phyloP scores from a whole-genome alignment of 2,797 vertebrate genomes.

The Sebastiscus tertius region DNA sequence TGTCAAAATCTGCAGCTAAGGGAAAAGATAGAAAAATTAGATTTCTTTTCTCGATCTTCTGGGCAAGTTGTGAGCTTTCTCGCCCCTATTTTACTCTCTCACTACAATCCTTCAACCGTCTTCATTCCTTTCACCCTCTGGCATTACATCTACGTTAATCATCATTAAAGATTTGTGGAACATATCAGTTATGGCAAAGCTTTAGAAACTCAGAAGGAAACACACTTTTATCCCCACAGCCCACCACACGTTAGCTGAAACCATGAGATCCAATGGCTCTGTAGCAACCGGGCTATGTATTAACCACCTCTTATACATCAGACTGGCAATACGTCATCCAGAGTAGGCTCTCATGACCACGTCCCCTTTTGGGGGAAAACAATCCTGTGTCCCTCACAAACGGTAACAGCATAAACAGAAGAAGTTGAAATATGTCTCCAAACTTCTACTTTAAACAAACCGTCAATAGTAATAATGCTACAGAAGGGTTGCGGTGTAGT shows the following conservation, averaged over 20 bases:
- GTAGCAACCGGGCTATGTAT: slow-evolving; percentile 5
- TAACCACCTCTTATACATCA: slow-evolving; percentile 26
- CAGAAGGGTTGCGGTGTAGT: too few relatives aligned
- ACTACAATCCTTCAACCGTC: neutral
- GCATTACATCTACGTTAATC: neutral
- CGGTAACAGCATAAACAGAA: too few relatives aligned
- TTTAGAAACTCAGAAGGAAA: neutral
- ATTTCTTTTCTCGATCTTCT: neutral
- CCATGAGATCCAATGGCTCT: neutral
- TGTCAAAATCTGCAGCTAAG: neutral
- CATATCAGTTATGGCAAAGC: slow-evolving; percentile 4
- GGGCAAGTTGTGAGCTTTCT: neutral
- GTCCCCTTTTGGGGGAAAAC: too few relatives aligned
- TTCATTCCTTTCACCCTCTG: neutral
- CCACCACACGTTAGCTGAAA: neutral
- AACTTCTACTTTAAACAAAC: too few relatives aligned
- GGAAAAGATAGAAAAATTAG: neutral
- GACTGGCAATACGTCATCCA: too few relatives aligned
- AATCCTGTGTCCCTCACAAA: rapidly evolving
- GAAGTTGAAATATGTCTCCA: too few relatives aligned
- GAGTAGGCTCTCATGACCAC: too few relatives aligned
- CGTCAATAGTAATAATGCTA: too few relatives aligned
- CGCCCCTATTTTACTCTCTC: neutral
- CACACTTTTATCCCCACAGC: neutral
- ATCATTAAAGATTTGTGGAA: slow-evolving; percentile 11